Evolutionary conservation across 2,797 vertebrate species (phyloP).

Genomic region (Siniperca undulata): DNA sequence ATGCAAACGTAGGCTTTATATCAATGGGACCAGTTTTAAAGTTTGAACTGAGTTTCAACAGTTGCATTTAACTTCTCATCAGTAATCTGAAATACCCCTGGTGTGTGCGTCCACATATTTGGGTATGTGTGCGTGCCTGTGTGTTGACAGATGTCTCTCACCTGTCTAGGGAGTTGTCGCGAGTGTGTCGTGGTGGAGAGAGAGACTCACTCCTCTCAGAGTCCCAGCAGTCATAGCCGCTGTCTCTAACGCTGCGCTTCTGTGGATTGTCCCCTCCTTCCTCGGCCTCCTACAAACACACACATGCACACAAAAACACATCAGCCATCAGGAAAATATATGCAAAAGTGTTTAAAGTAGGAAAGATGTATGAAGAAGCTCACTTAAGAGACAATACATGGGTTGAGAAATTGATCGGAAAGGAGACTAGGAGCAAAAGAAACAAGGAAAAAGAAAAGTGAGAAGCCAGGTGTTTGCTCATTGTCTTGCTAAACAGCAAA

Average conservation of each 20-base stretch:
- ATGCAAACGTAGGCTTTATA: neutral
- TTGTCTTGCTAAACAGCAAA: conserved; percentile 2
- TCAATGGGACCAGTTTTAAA: neutral
- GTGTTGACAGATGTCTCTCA: conserved; percentile 60
- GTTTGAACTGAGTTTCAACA: neutral
- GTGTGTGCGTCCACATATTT: neutral
- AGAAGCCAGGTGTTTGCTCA: neutral
- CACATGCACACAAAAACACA: neutral
- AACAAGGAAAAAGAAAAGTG: neutral
- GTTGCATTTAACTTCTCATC: neutral
- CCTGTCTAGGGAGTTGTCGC: conserved; percentile 98
- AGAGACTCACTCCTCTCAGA: conserved; percentile 96
- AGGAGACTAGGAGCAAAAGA: neutral
- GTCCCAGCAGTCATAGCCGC: conserved; percentile 98
- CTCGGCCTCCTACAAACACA: conserved; percentile 87
- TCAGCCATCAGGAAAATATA: neutral
- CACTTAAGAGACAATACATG: neutral
- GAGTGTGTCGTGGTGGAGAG: conserved; percentile 92
- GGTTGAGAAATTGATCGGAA: neutral
- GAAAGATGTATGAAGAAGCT: neutral
- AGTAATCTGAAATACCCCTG: neutral
- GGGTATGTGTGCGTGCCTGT: neutral
- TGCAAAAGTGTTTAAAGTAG: neutral
- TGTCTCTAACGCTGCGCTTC: conserved; percentile 94
- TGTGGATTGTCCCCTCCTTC: conserved; percentile 88